These are phyloP conservation scores for Heliothis peltigera DNA, from an alignment of 2,888 invertebrate genomes.

Conservation along the genomic window DNA sequence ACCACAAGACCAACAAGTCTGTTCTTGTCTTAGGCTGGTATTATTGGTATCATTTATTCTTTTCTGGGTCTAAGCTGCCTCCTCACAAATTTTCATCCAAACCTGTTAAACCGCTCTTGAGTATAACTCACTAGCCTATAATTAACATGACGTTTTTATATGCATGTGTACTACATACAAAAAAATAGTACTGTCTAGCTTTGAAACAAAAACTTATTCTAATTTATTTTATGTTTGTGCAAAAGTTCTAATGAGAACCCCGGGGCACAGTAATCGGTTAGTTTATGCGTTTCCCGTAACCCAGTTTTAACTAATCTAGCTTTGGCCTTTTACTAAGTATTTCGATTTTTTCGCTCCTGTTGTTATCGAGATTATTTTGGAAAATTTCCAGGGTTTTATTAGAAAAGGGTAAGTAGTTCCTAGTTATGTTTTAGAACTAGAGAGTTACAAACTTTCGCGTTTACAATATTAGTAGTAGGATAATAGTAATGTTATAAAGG, in stretches of 20 bases:
- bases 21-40: too few relatives aligned
- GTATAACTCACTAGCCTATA: too few relatives aligned
- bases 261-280: slow-evolving; percentile 48
- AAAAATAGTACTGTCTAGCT: slow-evolving; percentile 5
- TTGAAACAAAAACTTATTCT: slow-evolving; percentile 42
- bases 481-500: too few relatives aligned
- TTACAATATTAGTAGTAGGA: too few relatives aligned
- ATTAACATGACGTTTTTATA: too few relatives aligned
- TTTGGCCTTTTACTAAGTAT: slow-evolving; percentile 29
- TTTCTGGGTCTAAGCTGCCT: too few relatives aligned
- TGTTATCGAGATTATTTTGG: slow-evolving; percentile 13
- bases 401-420: background rate
- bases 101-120: too few relatives aligned
- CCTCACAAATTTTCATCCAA: too few relatives aligned
- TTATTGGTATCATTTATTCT: too few relatives aligned
- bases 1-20: too few relatives aligned
- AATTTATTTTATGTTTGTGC: slow-evolving; percentile 46
- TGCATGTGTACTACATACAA: too few relatives aligned
- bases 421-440: background rate
- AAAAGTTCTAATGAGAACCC: slow-evolving; percentile 49
- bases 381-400: slow-evolving; percentile 28
- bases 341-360: background rate
- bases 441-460: too few relatives aligned
- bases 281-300: slow-evolving; percentile 50
- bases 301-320: slow-evolving; percentile 51